These are phyloP conservation scores for Dendropsophus ebraccatus DNA, from an alignment of 2,113 vertebrate species.

Conservation along the genomic window DNA sequence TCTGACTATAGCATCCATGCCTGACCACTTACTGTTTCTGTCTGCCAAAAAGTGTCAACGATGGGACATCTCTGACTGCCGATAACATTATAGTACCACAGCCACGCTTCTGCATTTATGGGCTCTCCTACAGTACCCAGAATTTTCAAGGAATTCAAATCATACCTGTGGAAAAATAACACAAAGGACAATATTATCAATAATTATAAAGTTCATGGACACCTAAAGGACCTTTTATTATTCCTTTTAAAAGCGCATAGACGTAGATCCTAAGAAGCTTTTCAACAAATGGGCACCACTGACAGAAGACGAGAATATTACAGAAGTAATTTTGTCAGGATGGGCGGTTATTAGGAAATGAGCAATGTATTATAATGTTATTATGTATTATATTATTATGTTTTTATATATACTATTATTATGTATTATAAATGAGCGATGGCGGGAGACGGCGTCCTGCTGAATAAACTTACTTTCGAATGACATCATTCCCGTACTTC, in stretches of 20 bases:
- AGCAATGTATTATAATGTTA: too few relatives aligned
- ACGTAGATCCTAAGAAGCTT: too few relatives aligned
- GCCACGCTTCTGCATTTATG: conserved; percentile 82
- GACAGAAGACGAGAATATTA: too few relatives aligned
- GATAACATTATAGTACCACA: conserved; percentile 78
- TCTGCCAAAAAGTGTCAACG: conserved; percentile 85
- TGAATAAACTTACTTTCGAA: conserved; percentile 70
- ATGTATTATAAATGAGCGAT: too few relatives aligned
- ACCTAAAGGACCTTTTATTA: background rate
- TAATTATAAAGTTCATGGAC: background rate
- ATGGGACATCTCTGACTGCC: conserved; percentile 76
- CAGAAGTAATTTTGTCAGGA: too few relatives aligned
- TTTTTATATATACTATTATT: too few relatives aligned
- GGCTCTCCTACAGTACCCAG: conserved; percentile 81
- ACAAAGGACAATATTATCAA: background rate
- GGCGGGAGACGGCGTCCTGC: too few relatives aligned
- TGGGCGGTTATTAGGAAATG: too few relatives aligned
- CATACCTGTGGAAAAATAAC: conserved; percentile 67
- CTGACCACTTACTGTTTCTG: conserved; percentile 74
- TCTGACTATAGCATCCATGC: too few relatives aligned
- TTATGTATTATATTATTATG: too few relatives aligned
- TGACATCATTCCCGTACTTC: conserved; percentile 77
- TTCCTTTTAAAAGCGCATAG: too few relatives aligned
- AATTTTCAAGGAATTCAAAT: conserved; percentile 76
- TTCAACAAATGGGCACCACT: too few relatives aligned